A percentile compares a stretch with the other conserved stretches of the same genome.
These are phyloP conservation scores for Lycodopsis pacificus DNA, from an alignment of 2,797 vertebrate genomes.

Conservation along the genomic window DNA sequence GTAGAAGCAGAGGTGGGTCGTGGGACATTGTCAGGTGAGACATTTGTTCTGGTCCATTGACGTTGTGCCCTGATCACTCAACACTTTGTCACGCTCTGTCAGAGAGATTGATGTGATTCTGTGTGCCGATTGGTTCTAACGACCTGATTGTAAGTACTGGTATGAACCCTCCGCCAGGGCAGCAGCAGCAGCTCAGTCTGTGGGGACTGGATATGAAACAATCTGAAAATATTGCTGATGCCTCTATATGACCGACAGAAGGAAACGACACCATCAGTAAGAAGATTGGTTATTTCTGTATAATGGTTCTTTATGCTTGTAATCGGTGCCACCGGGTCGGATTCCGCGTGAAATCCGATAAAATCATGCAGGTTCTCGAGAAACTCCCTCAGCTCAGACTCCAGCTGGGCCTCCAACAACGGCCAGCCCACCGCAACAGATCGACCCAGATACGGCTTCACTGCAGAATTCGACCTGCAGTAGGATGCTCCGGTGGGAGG, in stretches of 20 bases:
- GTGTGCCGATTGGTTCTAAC: neutral
- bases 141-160: neutral
- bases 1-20: neutral
- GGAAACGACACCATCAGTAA: no score
- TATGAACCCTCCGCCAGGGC: neutral
- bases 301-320: no score
- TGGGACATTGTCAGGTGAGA: slow-evolving; percentile 36
- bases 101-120: slow-evolving; percentile 26
- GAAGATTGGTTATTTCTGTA: no score
- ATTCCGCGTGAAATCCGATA: no score
- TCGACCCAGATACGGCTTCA: neutral
- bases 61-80: slow-evolving; percentile 14
- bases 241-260: no score
- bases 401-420: neutral
- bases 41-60: slow-evolving; percentile 36
- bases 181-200: neutral
- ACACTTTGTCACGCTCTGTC: slow-evolving; percentile 30
- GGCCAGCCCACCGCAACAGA: neutral
- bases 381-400: neutral
- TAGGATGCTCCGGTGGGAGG: no score
- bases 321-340: no score
- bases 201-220: no score
- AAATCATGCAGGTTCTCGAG: neutral
- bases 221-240: no score
- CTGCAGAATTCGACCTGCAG: no score